Conservation (phyloP, 1,140 invertebrate genomes). For the Hermetia illucens region DNA sequence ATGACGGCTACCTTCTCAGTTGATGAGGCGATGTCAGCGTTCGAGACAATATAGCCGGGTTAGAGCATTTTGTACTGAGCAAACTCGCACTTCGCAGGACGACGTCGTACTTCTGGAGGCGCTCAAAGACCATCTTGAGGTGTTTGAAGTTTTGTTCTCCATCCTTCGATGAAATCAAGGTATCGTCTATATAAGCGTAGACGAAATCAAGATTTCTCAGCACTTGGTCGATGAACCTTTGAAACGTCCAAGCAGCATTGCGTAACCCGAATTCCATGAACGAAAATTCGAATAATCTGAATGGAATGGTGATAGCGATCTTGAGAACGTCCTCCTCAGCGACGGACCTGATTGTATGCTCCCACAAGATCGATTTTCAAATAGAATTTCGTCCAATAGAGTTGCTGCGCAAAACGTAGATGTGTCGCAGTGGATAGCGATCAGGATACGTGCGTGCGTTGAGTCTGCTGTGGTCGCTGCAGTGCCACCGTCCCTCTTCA, state of each 20-base stretch:
- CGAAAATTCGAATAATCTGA: conserved; percentile 13
- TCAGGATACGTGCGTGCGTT: conserved; percentile 28
- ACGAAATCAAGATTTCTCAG: conserved; percentile 13
- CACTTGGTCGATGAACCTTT: conserved; percentile 8
- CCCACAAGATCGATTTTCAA: conserved; percentile 33
- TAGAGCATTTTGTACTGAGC: too few species aligned
- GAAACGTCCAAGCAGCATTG: conserved; percentile 12
- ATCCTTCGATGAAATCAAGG: conserved; percentile 26
- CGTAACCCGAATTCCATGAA: conserved; percentile 12
- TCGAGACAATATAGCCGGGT: too few species aligned
- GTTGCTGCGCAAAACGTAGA: conserved; percentile 18
- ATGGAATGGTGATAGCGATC: conserved; percentile 24
- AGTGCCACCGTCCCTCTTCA: conserved; percentile 25
- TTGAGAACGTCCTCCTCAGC: conserved; percentile 18
- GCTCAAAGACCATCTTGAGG: conserved; percentile 11
- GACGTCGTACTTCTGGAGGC: conserved; percentile 15
- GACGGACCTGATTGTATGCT: conserved; percentile 34
- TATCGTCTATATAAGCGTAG: conserved; percentile 36
- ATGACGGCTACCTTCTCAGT: too few species aligned
- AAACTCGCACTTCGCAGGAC: too few species aligned
- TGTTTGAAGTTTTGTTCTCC: conserved; percentile 17
- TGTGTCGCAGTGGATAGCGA: conserved; percentile 18
- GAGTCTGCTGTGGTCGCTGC: conserved; percentile 30
- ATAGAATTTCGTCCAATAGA: conserved; percentile 27
- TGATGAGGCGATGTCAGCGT: too few species aligned